A percentile compares a stretch with the other conserved stretches of the same genome.
Evolutionary conservation across 2,113 vertebrate genomes (phyloP).

Genomic region (Ophthalmolycus amberensis): DNA sequence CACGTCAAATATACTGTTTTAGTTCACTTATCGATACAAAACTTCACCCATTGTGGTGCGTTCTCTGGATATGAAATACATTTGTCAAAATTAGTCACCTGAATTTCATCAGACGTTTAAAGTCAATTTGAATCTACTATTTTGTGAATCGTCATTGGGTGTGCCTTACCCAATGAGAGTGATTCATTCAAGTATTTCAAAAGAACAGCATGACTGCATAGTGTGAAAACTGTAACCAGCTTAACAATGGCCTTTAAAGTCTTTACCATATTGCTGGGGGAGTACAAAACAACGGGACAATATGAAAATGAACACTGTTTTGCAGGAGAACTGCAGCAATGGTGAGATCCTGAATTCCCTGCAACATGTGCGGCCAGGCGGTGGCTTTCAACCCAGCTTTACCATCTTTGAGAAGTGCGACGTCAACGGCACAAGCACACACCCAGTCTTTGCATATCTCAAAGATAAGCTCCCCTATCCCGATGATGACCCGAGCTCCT

Average conservation of each 20-base stretch:
- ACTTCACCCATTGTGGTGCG: background rate
- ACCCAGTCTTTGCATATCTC: slow-evolving; percentile 95
- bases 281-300: background rate
- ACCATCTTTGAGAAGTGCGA: slow-evolving; percentile 93
- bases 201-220: background rate
- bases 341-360: slow-evolving; percentile 92
- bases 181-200: background rate
- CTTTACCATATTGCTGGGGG: background rate
- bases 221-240: background rate
- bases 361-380: slow-evolving; percentile 91
- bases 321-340: slow-evolving; percentile 92
- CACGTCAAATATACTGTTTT: background rate
- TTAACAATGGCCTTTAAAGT: background rate
- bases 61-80: background rate
- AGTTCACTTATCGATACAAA: background rate
- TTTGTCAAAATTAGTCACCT: background rate
- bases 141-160: background rate
- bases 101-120: background rate
- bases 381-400: slow-evolving; percentile 90
- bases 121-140: background rate
- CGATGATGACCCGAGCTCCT: slow-evolving; percentile 84
- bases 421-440: slow-evolving; percentile 91
- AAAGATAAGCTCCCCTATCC: slow-evolving; percentile 95
- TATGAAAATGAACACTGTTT: background rate
- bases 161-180: background rate